Evolutionary conservation across 2,888 invertebrate species (phyloP), one percentile per base, ranked within the genome.

Genomic region (Atherix ibis): DNA sequence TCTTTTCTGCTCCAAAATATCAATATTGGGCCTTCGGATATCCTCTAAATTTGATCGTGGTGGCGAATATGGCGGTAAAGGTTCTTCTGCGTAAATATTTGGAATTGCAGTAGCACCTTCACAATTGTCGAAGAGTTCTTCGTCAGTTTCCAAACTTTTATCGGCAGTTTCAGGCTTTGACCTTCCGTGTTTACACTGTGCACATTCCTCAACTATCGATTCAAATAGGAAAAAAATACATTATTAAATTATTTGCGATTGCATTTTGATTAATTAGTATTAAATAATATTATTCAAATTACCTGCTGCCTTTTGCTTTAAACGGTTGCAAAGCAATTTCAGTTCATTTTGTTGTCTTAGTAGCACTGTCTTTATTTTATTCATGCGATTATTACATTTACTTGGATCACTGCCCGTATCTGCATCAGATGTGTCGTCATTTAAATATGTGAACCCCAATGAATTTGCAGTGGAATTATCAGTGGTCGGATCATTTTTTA

Each of bases 361-460:
- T 31, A 26, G 35, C 27, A 26, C 27, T 22, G 3, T 3, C 27
- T 31, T 31, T 28, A 31, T 36, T 6, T 36, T 27, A 5, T 15
- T 48, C 41, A 81, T 51, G 43, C 73, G 73, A 33, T 73, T 70
- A 39, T 73, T 68, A 47, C 77, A 73, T 37, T 64, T 65, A 43
- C 70, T 71, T 10, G 79, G 67, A 53, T 79, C 76, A 40, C 70
- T 68, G 13, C 72, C 56, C 8, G 75, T 67, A 51, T 74, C 73
- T 32, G 65, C 67, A 26, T 67, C 66, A 8, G 40, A 33, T 4
- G 26, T 30, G 16, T 51, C 48, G 5, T 53, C 50, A 32, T 56
- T 49, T 19, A 54, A 46, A 30, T 49, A 59, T 1, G 54, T 50
- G 39, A 56, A 59, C 3, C 53, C 54, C 22, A 60, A 35, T 10